Conservation (phyloP, 2,888 invertebrate genomes). For the Polydrusus tereticollis region DNA sequence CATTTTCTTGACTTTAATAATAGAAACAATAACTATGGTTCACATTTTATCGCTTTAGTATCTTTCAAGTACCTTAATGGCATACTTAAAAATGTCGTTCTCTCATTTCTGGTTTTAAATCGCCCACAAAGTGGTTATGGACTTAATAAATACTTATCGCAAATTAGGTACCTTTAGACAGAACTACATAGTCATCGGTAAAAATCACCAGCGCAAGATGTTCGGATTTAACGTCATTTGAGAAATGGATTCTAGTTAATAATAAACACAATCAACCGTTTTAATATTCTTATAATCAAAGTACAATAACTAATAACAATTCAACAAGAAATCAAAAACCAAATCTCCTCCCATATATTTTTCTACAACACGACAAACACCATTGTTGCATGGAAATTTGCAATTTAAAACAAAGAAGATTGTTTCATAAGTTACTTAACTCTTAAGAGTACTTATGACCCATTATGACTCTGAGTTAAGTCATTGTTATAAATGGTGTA, state of each 20-base stretch:
- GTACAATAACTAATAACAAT: too few species aligned
- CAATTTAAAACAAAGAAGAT: constrained; percentile 7
- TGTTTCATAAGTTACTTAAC: constrained; percentile 2
- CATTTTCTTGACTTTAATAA: constrained; percentile 9
- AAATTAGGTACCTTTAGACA: background rate
- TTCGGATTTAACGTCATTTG: too few species aligned
- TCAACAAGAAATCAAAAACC: too few species aligned
- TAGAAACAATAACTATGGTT: background rate
- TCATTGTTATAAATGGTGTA: background rate
- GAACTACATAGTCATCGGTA: background rate
- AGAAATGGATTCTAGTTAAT: too few species aligned
- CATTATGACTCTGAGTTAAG: constrained; percentile 1
- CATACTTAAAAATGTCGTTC: background rate
- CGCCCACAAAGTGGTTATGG: background rate
- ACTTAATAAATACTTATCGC: background rate
- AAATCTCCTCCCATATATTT: background rate
- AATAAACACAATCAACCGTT: too few species aligned
- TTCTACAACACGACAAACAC: background rate
- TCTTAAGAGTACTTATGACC: constrained; percentile 4
- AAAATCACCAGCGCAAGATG: too few species aligned
- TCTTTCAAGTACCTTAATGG: constrained; percentile 8
- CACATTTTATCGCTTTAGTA: constrained; percentile 16
- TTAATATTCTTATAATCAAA: too few species aligned
- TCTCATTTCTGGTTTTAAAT: constrained; percentile 19
- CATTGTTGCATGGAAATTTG: background rate